Evolutionary conservation across 2,888 invertebrate genomes (phyloP), one percentile per base, ranked within the genome.

Genomic region (Euplexia lucipara): DNA sequence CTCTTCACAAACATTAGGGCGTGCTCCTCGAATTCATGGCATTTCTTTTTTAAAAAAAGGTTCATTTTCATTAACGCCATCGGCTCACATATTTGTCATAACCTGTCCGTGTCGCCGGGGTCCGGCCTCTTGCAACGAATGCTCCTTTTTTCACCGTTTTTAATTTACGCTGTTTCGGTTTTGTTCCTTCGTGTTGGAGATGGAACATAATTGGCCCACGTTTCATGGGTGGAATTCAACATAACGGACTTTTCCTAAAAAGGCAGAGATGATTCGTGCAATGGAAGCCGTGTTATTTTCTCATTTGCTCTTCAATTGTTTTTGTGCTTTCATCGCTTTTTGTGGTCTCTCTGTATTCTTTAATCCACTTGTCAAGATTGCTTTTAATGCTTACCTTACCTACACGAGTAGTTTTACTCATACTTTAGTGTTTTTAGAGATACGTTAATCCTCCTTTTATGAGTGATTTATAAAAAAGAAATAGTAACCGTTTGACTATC

Each of bases 71-170:
- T 95, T 95, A 95, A 89, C 94, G 87, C 89, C 92, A 92, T 92
- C 91, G 90, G 91, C 91, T 94, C 93, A 94, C 95, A 95, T 95
- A 95, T 95, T 95, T 95, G 95, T 95, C 95, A 95, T 95, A 95
- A 94, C 95, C 90, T 87, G 90, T 88, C 90, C 88, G 87, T 87
- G 84, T 86, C 81, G 81, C 84, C 75, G 74, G 70, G 74, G 71
- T 48, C 70, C 68, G 80, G 83, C 79, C 82, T 85, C 88, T 84
- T 88, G 83, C 81, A 81, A 75, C 70, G 81, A 87, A 81, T 90
- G 87, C 83, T 93, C 89, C 88, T 92, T 94, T 95, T 95, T 92
- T 86, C 86, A 85, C 87, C 90, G 90, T 94, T 94, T 95, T 95
- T 94, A 94, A 95, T 94, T 93, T 92, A 84, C 87, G 87, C 89